Conservation (phyloP, 2,888 invertebrate species). For the Dryadula phaetusa region DNA sequence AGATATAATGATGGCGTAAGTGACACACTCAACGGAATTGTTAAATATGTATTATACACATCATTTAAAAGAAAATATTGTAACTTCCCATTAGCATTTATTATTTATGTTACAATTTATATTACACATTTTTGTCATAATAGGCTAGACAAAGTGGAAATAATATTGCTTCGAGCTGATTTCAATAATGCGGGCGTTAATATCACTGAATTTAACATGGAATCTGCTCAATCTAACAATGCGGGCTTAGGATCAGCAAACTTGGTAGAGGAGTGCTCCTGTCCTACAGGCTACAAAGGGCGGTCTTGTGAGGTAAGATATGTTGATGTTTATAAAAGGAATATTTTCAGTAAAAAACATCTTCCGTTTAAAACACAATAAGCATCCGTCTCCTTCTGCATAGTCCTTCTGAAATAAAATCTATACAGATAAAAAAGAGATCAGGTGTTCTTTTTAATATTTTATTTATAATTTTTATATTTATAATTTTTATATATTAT, state of each 20-base stretch:
- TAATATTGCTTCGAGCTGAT: slow-evolving; percentile 90
- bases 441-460: too few species aligned
- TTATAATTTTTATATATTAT: too few species aligned
- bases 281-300: slow-evolving; percentile 93
- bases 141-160: slow-evolving; percentile 91
- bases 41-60: too few species aligned
- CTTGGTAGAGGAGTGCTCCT: slow-evolving; percentile 94
- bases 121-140: not conserved
- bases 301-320: slow-evolving; percentile 90
- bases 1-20: slow-evolving; percentile 96
- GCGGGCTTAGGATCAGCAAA: slow-evolving; percentile 91
- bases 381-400: too few species aligned
- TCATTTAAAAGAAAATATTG: too few species aligned
- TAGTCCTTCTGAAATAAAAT: too few species aligned
- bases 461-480: too few species aligned
- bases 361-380: too few species aligned
- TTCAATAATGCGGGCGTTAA: slow-evolving; percentile 88
- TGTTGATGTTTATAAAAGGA: not conserved
- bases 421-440: too few species aligned
- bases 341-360: not conserved
- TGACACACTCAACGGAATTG: not conserved
- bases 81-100: not conserved
- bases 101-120: too few species aligned
- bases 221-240: slow-evolving; percentile 90
- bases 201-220: slow-evolving; percentile 90